Percentiles rank a stretch among this genome's conserved stretches.
These are phyloP conservation scores for Cyclargus thomasi DNA, from an alignment of 1,140 invertebrate genomes.

Conservation along the genomic window DNA sequence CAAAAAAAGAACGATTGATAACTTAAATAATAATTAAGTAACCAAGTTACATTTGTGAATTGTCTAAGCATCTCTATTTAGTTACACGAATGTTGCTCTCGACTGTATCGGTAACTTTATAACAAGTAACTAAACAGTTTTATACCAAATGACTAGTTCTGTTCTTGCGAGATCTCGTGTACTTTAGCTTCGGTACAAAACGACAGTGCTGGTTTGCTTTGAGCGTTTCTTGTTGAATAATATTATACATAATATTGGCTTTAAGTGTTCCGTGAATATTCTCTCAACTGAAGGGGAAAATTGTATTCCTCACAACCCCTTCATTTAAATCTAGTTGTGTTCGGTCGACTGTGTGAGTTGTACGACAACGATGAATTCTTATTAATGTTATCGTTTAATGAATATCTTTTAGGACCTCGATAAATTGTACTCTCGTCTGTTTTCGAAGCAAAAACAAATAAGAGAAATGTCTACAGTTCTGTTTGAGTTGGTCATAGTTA, in stretches of 20 bases:
- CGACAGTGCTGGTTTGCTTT: neutral
- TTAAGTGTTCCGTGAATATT: neutral
- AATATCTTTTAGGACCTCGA: neutral
- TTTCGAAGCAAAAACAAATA: neutral
- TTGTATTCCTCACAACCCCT: neutral
- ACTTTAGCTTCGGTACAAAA: neutral
- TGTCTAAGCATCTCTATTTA: too few species aligned
- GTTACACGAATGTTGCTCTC: too few species aligned
- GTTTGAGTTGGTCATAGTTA: neutral
- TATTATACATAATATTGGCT: neutral
- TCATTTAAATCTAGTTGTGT: too few species aligned
- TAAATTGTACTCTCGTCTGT: neutral
- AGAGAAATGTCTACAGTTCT: conserved; percentile 2
- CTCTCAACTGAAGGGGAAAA: too few species aligned
- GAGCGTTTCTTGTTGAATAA: neutral
- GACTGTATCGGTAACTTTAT: neutral
- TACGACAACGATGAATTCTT: neutral
- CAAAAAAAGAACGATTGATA: neutral
- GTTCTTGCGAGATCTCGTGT: neutral
- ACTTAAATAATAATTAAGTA: neutral
- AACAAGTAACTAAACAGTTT: neutral
- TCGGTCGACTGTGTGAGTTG: neutral
- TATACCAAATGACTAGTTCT: conserved; percentile 11
- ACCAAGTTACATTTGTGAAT: neutral
- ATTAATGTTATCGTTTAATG: neutral